Evolutionary conservation across 2,797 vertebrate genomes (phyloP), one percentile per base, ranked within the genome.

Genomic region (Aselliscus stoliczkanus): DNA sequence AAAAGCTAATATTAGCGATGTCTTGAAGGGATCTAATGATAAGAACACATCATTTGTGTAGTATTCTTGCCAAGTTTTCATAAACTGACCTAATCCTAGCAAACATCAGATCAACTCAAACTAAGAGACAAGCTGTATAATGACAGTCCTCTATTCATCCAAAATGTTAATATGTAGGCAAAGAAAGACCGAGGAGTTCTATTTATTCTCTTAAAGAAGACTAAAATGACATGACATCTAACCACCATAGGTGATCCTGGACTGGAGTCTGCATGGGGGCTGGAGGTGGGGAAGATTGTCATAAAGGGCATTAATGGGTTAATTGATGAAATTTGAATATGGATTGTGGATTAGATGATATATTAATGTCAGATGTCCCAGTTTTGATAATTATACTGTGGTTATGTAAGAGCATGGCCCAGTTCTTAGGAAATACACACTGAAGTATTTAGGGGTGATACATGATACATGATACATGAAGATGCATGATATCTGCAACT

Each of bases 381-480:
- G 82, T 62, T 90, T 76, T 77, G 14, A 47, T 67, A 73, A 93
- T 67, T 79, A 73, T 31, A 42, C 44, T 34, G 82, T 80, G 50
- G n/a, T 88, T 87, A 58, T 75, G 1, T 52, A 72, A 83, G 13
- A 79, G 1, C 42, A 76, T 58, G 2, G 52, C 39, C 27, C 27
- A 90, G 37, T 92, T 94, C 29, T 93, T 87, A 87, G n/a, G 50
- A 87, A 92, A 92, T 47, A 29, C 18, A 88, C 7, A 31, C 29
- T 34, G 9, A 80, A 76, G 20, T 86, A 69, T 72, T 65, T 31
- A 76, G 17, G 21, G 14, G 11, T 84, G n/a, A n/a, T n/a, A n/a
- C n/a, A n/a, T n/a, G n/a, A n/a, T n/a, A n/a, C n/a, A n/a, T n/a
- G n/a, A n/a, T n/a, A n/a, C n/a, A n/a, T n/a, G 56, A 70, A 80